Evolutionary conservation across 2,113 vertebrate genomes (phyloP).

Genomic region (Psilopsiagon aurifrons): DNA sequence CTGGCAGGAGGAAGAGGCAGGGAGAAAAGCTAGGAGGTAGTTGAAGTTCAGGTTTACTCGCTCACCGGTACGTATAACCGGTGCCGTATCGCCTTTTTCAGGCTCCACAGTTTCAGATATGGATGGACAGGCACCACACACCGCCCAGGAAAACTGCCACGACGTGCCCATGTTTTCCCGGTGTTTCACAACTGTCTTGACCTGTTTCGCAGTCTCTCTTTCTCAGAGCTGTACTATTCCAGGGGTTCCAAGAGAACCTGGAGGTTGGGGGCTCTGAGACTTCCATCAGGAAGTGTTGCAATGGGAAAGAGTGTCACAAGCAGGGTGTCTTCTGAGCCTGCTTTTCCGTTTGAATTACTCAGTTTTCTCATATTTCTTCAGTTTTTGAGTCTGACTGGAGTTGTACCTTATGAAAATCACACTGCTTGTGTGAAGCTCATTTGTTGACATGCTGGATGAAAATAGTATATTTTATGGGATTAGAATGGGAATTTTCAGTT

Average conservation of each 20-base stretch:
- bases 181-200: fast-evolving
- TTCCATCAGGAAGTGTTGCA: fast-evolving
- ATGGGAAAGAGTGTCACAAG: fast-evolving
- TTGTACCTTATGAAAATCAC: background rate
- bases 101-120: background rate
- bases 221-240: fast-evolving
- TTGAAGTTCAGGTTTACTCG: too few species aligned
- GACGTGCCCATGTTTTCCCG: fast-evolving
- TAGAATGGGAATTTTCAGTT: background rate
- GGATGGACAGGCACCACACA: fast-evolving
- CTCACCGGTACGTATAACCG: fast-evolving
- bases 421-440: background rate
- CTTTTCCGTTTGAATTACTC: too few species aligned
- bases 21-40: too few species aligned
- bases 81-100: background rate
- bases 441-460: background rate
- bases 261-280: background rate
- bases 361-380: background rate
- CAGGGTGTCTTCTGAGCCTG: fast-evolving
- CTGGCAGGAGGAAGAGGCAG: too few species aligned
- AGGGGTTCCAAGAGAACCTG: background rate
- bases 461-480: fast-evolving
- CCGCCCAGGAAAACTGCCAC: fast-evolving
- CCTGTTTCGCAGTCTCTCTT: background rate
- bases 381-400: background rate